Evolutionary conservation across 2,797 vertebrate species (phyloP), one percentile per base, ranked within the genome.

Genomic region (Tolypeutes matacus): DNA sequence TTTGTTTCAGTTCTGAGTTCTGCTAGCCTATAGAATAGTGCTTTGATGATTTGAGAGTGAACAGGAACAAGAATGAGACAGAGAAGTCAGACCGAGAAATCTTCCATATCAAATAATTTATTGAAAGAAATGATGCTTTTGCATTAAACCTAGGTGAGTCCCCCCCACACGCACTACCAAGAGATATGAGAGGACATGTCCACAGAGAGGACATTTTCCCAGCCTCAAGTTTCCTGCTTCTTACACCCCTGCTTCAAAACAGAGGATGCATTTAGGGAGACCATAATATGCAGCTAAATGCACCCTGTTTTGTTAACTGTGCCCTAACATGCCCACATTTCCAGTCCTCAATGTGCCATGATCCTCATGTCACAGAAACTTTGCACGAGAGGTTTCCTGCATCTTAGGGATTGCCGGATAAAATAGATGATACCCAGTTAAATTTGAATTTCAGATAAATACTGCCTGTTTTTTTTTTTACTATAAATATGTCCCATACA

Each of bases 1-100:
- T 95, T 96, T 80, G 65, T 23, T 88, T 86, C 49, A 65, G 36
- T 90, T 87, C 36, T 72, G 51, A 42, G 34, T 84, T 95, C 15
- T 42, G 29, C 27, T 64, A n/a, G 14, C 23, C 73, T 31, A 42
- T 36, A 78, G 36, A 73, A 39, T 46, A 65, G 29, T 39, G 64
- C 23, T 53, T 65, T 58, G 3, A 88, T 25, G 86, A 86, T 31
- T 53, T 46, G 21, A 6, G 36, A 46, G 31, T 62, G 7, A 70
- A 3, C 12, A 86, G 92, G 5, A 95, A 21, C 3, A 77, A 84
- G 77, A 83, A 42, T 25, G 14, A 94, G 49, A 53, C 10, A 36
- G 5, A 46, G 18, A 70, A 31, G 86, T 13, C 51, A 65, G 51
- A 64, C 13, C 25, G 34, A 29, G 15, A 42, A 56, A 2, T 56